phyloP scores from a whole-genome alignment of 1,140 invertebrate species.

The Ericerus pela region DNA sequence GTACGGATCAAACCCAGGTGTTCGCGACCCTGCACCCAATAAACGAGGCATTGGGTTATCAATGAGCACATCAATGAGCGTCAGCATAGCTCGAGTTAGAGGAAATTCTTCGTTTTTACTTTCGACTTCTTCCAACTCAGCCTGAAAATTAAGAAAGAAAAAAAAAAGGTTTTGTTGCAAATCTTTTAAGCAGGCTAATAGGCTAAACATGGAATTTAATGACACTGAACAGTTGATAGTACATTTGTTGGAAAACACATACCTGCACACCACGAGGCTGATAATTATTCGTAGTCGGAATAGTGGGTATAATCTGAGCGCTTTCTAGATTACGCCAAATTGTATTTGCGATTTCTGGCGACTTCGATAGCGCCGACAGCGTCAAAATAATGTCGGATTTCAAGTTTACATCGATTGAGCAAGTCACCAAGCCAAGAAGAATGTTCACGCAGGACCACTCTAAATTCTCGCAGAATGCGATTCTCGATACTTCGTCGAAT shows the following conservation, averaged over 20 bases:
- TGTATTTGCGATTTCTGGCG: constrained; percentile 56
- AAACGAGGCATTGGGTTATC: constrained; percentile 55
- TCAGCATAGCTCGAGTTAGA: constrained; percentile 61
- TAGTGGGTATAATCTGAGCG: constrained; percentile 61
- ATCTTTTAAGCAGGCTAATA: too few relatives aligned
- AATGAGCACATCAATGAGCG: constrained; percentile 59
- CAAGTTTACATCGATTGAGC: constrained; percentile 64
- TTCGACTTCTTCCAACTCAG: constrained; percentile 61
- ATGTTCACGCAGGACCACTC: constrained; percentile 66
- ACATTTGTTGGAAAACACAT: constrained; percentile 6
- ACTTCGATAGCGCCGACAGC: constrained; percentile 57
- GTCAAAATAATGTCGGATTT: constrained; percentile 69
- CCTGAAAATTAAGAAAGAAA: constrained; percentile 25
- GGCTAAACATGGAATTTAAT: too few relatives aligned
- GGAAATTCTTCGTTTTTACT: constrained; percentile 76
- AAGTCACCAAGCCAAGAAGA: constrained; percentile 65
- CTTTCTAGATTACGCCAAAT: constrained; percentile 74
- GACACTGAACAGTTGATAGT: background rate
- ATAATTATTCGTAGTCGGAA: constrained; percentile 45
- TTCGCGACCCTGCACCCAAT: constrained; percentile 63
- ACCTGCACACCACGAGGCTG: constrained; percentile 46
- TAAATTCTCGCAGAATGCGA: constrained; percentile 69
- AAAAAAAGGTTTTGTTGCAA: too few relatives aligned
- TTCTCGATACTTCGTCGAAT: constrained; percentile 59
- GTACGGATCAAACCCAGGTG: constrained; percentile 79